A percentile compares a stretch with the other conserved stretches of the same genome.
Conservation (phyloP, 2,113 vertebrate genomes). For the Capreolus pygargus region DNA sequence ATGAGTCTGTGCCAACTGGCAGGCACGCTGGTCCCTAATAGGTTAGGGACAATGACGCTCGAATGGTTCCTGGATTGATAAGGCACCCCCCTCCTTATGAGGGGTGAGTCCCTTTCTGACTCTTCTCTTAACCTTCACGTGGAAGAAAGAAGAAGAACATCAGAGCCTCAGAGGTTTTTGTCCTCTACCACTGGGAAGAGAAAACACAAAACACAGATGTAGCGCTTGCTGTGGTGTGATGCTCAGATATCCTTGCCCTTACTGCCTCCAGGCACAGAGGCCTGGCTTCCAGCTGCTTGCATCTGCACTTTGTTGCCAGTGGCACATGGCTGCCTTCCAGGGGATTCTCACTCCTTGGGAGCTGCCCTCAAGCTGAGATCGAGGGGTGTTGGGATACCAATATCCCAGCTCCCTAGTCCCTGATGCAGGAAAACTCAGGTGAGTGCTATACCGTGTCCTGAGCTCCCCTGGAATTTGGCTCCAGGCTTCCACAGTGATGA, state of each 20-base stretch:
- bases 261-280: not conserved
- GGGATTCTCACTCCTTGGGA: not conserved
- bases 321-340: not conserved
- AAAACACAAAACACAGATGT: not conserved
- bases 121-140: not conserved
- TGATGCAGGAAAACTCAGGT: not conserved
- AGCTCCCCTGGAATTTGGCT: not conserved
- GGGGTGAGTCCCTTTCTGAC: not conserved
- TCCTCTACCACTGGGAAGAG: not conserved
- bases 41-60: not conserved
- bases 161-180: not conserved
- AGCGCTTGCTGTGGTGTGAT: fast-evolving
- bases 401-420: not conserved
- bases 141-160: not conserved
- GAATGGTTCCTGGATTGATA: not conserved
- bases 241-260: not conserved
- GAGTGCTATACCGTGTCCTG: not conserved
- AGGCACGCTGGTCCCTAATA: not conserved
- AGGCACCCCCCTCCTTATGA: not conserved
- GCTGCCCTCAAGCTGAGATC: not conserved
- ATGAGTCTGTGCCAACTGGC: not conserved
- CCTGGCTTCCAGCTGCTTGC: not conserved
- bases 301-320: not conserved
- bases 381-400: not conserved
- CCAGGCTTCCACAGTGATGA: not conserved